Conservation (phyloP, 2,797 vertebrate genomes). For the Vespertilio murinus region DNA sequence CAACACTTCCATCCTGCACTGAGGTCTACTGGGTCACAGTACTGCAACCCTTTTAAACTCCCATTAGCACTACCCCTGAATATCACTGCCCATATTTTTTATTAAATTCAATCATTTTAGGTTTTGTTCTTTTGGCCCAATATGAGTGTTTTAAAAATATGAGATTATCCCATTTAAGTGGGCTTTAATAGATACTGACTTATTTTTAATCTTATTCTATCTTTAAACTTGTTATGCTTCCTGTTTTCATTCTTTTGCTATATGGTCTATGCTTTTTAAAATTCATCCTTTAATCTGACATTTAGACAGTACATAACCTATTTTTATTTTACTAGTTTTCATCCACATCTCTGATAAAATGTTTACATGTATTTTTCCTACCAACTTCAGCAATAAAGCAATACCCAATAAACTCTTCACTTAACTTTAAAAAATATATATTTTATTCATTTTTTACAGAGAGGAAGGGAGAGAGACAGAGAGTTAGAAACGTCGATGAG, state of each 20-base stretch:
- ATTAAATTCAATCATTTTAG: background rate
- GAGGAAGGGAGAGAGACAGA: too few species aligned
- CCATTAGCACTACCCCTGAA: background rate
- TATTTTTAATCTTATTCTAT: background rate
- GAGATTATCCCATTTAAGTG: background rate
- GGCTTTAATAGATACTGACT: background rate
- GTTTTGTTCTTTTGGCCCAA: background rate
- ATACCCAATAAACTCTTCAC: background rate
- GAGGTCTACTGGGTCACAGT: background rate
- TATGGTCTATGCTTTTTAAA: background rate
- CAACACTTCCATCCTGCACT: background rate
- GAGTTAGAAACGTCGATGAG: too few species aligned
- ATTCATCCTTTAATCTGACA: background rate
- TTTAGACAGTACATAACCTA: background rate
- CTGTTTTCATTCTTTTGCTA: conserved; percentile 8
- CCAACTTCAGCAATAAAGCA: background rate
- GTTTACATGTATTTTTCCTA: background rate
- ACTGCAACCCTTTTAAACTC: background rate
- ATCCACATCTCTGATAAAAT: background rate
- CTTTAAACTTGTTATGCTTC: background rate
- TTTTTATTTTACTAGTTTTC: background rate
- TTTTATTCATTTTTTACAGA: too few species aligned
- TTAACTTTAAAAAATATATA: too few species aligned
- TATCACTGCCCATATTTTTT: background rate
- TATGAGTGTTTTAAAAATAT: background rate